These are phyloP conservation scores for Hartigia nigra DNA, from an alignment of 2,888 invertebrate species.

Conservation along the genomic window DNA sequence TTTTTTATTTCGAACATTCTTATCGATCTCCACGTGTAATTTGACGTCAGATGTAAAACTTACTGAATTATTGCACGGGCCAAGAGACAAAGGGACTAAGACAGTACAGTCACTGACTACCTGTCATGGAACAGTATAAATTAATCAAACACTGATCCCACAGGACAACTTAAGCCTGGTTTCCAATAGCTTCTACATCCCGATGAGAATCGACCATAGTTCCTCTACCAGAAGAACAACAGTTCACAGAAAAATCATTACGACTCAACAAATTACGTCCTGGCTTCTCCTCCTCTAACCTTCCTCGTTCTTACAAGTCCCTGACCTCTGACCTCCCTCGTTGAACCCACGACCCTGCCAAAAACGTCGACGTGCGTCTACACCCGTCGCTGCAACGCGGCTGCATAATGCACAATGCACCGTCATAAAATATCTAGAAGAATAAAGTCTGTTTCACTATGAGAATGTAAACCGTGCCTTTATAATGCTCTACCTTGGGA, in stretches of 20 bases:
- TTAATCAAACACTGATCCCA: background rate
- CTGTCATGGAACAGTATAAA: background rate
- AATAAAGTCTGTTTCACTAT: conserved; percentile 15
- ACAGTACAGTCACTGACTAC: background rate
- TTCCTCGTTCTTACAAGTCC: background rate
- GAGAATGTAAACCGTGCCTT: conserved; percentile 24
- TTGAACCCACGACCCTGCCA: background rate
- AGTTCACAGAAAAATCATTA: background rate
- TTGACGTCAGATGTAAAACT: background rate
- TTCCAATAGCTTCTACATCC: background rate
- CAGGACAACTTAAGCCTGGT: background rate
- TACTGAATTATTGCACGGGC: background rate
- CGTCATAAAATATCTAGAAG: background rate
- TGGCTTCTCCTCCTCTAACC: background rate
- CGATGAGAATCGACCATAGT: background rate
- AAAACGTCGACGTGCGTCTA: background rate
- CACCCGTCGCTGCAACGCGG: background rate
- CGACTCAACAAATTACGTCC: background rate
- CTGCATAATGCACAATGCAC: background rate
- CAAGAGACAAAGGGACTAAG: background rate
- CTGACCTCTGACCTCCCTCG: background rate
- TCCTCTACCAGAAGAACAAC: no score
- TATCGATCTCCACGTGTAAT: background rate
- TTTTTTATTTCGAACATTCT: background rate
- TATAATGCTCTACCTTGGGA: conserved; percentile 35